Base-by-base conservation (phyloP, 2,113 vertebrate species). In the Leucopsar rothschildi region DNA sequence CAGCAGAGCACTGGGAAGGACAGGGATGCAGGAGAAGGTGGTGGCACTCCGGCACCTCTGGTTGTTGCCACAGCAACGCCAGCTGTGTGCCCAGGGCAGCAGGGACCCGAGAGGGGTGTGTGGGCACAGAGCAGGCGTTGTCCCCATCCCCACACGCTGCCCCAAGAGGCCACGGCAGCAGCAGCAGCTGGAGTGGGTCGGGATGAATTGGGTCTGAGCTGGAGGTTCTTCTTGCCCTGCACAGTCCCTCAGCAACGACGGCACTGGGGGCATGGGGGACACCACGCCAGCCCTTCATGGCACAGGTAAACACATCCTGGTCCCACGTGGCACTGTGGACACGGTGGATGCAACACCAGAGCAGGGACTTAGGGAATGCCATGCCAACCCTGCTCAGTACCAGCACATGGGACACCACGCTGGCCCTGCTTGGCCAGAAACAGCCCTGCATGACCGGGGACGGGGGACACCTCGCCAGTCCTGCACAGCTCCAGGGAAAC, bases 41-140 rank as follows among this genome's bases (percentile, higher is more conserved):
- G 80, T 89, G 93, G 84, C 78, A 87, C 73, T 84, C 60, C 22
- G 5, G 78, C 69, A 95, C 86, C 59, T 47, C 94, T 95, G 95
- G 81, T 47, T 9, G 82, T 95, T 93, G 91, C 75, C 83, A 93
- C 83, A 92, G 92, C 82, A 84, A 96, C 33, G 0, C 71, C 96
- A 95, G 82, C 75, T 88, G 95, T 70, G 90, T 9, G 5, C 24
- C 75, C 20, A 5, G 83, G 53, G 31, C 57, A 31, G 33, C 22
- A 6, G 59, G 56, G 37, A 28, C 27, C 10, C 66, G 47, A 56
- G 50, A 83, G 55, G 65, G 44, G 6, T 47, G 71, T 15, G 40
- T 4, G 12, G 86, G 69, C n/a, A 52, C 50, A 15, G 50, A 21
- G 28, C 63, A 14, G 47, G 35, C 0, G 0, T 25, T 6, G 0